Conservation (phyloP, 2,113 vertebrate genomes). For the Raja brachyura region DNA sequence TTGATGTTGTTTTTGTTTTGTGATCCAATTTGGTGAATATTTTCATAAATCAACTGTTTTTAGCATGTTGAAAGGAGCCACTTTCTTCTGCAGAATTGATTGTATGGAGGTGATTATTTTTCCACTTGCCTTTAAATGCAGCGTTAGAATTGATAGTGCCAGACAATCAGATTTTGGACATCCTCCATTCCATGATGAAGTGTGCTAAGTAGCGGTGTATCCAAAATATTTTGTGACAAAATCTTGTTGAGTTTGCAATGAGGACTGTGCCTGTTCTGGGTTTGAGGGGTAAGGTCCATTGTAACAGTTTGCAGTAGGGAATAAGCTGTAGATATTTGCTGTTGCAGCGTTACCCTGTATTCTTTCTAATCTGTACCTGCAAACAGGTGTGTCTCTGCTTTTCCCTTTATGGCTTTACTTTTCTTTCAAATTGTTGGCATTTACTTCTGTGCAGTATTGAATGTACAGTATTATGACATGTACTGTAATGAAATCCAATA, state of each 20-base stretch:
- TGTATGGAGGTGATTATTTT: background rate
- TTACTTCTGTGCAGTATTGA: conserved; percentile 30
- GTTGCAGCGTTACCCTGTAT: background rate
- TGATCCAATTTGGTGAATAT: background rate
- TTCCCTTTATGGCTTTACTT: conserved; percentile 15
- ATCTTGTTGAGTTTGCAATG: background rate
- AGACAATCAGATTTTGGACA: background rate
- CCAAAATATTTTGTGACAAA: background rate
- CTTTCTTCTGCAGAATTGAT: background rate
- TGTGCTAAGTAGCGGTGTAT: background rate
- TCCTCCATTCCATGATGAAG: background rate
- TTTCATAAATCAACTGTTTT: background rate
- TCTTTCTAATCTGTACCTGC: conserved; percentile 2
- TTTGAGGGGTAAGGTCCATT: background rate
- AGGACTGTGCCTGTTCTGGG: background rate
- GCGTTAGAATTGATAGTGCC: background rate
- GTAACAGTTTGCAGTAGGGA: background rate
- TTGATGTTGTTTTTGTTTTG: background rate
- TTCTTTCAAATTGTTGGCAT: conserved; percentile 23
- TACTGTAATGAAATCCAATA: conserved; percentile 33
- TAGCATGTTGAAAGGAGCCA: background rate
- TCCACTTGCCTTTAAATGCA: background rate
- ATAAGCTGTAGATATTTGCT: background rate
- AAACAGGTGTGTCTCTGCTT: background rate
- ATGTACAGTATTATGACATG: conserved; percentile 25